Evolutionary conservation across 2,888 invertebrate species (phyloP).

Genomic region (Pristionchus japonicus): DNA sequence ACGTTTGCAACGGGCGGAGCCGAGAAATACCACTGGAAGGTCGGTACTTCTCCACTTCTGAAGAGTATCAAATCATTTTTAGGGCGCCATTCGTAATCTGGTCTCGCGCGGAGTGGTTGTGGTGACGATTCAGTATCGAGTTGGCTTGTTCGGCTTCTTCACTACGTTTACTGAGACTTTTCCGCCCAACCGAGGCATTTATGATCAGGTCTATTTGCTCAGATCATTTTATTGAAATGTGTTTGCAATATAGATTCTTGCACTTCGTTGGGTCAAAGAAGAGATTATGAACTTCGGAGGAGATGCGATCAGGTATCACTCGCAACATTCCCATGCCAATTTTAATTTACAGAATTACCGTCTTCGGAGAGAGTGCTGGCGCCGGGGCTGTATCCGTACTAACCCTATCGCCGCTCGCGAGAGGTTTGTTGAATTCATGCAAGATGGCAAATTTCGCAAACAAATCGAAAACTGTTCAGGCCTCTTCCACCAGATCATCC

Average conservation of each 20-base stretch:
- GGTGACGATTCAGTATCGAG: not conserved
- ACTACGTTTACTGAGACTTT: not conserved
- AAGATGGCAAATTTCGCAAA: not conserved
- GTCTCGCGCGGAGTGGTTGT: slow-evolving; percentile 24
- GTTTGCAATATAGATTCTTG: not conserved
- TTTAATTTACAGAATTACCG: not conserved
- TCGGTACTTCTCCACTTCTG: not conserved
- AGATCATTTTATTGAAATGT: too few relatives aligned
- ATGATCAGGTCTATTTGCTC: not conserved
- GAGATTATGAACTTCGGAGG: slow-evolving; percentile 20
- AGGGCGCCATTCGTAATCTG: slow-evolving; percentile 26
- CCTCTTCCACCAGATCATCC: slow-evolving; percentile 5
- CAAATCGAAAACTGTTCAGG: too few relatives aligned
- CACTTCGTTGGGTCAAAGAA: not conserved
- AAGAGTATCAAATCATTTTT: not conserved
- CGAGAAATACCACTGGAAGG: slow-evolving; percentile 28
- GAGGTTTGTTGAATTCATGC: not conserved
- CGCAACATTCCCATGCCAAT: too few relatives aligned
- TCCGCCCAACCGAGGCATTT: slow-evolving; percentile 9
- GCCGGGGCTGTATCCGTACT: not conserved
- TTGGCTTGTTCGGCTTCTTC: slow-evolving; percentile 22
- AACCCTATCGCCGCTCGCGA: not conserved
- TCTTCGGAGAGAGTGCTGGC: slow-evolving; percentile 29
- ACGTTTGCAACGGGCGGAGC: not conserved
- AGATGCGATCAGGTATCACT: not conserved